Conservation (phyloP, 2,888 invertebrate genomes). For the Alentia gelatinosa region DNA sequence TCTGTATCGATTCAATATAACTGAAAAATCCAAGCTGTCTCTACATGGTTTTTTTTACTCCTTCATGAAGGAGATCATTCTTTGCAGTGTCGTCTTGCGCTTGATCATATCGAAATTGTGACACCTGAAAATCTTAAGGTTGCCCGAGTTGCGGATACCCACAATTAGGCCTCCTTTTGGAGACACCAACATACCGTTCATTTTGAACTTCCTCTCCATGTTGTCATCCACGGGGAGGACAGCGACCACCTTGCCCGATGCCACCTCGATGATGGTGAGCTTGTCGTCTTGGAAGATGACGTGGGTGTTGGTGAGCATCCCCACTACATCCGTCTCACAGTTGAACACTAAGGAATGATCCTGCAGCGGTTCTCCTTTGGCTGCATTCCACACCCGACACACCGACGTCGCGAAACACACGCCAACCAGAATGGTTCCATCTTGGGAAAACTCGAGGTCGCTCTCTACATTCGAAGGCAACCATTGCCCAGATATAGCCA, state of each 20-base stretch:
- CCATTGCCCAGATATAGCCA: constrained; percentile 49
- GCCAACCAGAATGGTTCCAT: constrained; percentile 65
- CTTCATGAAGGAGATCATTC: constrained; percentile 63
- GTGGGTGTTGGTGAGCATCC: constrained; percentile 66
- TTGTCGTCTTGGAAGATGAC: constrained; percentile 58
- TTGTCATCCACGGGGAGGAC: constrained; percentile 57
- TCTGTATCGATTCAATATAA: not conserved
- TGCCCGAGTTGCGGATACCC: constrained; percentile 54
- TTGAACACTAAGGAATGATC: constrained; percentile 55
- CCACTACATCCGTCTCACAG: constrained; percentile 55
- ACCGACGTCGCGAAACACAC: constrained; percentile 52
- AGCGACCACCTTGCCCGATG: constrained; percentile 57
- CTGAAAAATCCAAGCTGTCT: not conserved
- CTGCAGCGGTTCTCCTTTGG: constrained; percentile 64
- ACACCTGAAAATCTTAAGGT: constrained; percentile 58
- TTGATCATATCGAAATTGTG: constrained; percentile 61
- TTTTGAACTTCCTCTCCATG: constrained; percentile 32
- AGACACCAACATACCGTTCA: constrained; percentile 57
- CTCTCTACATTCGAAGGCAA: constrained; percentile 45
- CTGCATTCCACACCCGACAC: constrained; percentile 65
- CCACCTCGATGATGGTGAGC: constrained; percentile 61
- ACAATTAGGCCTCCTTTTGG: constrained; percentile 60
- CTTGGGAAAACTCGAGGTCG: constrained; percentile 62
- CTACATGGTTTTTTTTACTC: not conserved
- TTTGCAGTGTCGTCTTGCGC: constrained; percentile 62